Evolutionary conservation across 92 coral and sea anemone species (phyloP).

Genomic region (Epizoanthus ramosus): DNA sequence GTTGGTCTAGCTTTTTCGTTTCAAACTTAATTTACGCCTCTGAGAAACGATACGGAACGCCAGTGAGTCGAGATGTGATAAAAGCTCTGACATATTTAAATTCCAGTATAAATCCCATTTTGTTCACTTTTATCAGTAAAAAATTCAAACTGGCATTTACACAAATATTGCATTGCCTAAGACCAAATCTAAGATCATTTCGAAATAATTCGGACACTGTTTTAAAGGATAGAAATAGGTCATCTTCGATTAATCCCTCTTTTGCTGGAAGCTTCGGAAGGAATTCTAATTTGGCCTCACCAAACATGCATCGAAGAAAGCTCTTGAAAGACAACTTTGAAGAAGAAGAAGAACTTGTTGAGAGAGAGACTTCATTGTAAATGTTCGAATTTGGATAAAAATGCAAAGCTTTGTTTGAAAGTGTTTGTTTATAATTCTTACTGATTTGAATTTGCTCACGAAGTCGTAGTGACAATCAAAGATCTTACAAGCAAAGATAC

Average conservation of each 20-base stretch:
- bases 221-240: neutral
- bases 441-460: too few species aligned
- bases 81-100: constrained; percentile 93
- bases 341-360: constrained; percentile 14
- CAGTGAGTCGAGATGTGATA: constrained; percentile 64
- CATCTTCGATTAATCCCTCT: constrained; percentile 9
- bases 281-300: neutral
- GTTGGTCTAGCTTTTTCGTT: constrained; percentile 96
- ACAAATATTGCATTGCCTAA: constrained; percentile 75
- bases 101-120: constrained; percentile 88
- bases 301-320: neutral
- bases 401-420: too few species aligned
- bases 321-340: constrained; percentile 12
- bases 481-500: neutral
- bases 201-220: neutral
- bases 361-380: constrained; percentile 33
- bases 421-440: neutral
- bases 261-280: neutral
- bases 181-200: constrained; percentile 56
- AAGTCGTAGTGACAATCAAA: neutral
- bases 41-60: constrained; percentile 40
- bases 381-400: too few species aligned
- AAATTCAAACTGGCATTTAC: constrained; percentile 85
- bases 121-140: constrained; percentile 87
- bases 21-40: constrained; percentile 70